These are phyloP conservation scores for Coptodon bakossiorum DNA, from an alignment of 2,113 vertebrate genomes.

Conservation along the genomic window DNA sequence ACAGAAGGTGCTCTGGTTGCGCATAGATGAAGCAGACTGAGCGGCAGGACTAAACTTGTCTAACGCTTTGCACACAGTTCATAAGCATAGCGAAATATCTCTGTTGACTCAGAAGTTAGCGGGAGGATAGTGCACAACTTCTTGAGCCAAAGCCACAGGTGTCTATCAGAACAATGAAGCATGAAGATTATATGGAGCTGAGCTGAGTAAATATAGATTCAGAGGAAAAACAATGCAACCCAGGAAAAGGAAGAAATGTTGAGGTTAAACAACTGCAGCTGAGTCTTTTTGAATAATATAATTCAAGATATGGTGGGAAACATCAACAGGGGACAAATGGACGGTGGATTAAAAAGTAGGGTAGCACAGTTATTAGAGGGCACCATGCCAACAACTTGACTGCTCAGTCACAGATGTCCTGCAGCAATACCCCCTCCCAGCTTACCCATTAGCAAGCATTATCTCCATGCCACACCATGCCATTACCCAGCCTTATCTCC, in stretches of 20 bases:
- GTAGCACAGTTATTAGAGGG: background rate
- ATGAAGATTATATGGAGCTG: background rate
- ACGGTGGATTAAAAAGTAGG: background rate
- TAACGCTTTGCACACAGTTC: background rate
- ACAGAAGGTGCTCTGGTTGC: background rate
- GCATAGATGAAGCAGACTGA: background rate
- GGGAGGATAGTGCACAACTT: background rate
- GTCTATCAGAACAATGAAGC: constrained; percentile 3
- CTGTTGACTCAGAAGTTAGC: background rate
- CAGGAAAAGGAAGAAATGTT: constrained; percentile 4
- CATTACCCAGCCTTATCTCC: constrained; percentile 55
- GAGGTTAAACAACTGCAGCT: background rate
- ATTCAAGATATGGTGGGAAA: background rate
- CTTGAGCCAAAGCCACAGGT: constrained; percentile 35
- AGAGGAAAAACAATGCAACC: background rate
- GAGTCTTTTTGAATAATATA: background rate
- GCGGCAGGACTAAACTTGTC: background rate
- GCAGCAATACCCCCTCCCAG: background rate
- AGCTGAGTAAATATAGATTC: constrained; percentile 20
- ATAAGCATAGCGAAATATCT: background rate
- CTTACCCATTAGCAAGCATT: constrained; percentile 22
- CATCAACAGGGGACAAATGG: background rate
- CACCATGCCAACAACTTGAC: background rate
- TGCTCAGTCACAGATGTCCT: constrained; percentile 29
- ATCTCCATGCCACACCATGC: constrained; percentile 49